Base-by-base conservation (phyloP, 2,888 invertebrate species). In the Agriopis aurantiaria region DNA sequence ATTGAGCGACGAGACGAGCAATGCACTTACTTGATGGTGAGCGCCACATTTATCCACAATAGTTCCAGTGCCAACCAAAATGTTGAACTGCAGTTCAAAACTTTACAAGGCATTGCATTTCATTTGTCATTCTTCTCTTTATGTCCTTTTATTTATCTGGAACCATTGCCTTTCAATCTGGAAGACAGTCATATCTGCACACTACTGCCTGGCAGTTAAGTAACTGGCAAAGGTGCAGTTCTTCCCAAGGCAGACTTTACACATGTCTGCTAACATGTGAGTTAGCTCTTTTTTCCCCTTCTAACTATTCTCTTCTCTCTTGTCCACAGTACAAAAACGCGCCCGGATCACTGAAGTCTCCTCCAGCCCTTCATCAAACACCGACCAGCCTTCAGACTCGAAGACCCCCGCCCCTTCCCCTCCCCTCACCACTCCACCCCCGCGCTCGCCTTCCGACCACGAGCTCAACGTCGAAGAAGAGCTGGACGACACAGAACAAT, bases 381-480 rank as follows among this genome's bases (percentile, higher is more conserved):
- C 84, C 9, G 89, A 89, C 51, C 79, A 81, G 10, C 80, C 83
- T 5, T 82, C 82, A 23, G 92, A 92, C 45, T 69, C 83, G 0
- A 92, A 92, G 77, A 90, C 91, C 1, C 90, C 93, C 8, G 83
- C 82, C 45, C 78, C 85, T 65, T 86, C 93, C 4, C 86, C 93
- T 0, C 88, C 93, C 0, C 85, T 90, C 51, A 75, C 84, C 14
- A 89, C 90, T 0, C 91, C 93, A 8, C 92, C 93, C 69, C 95
- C 93, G 55, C 92, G 83, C 68, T 91, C 94, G 3, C 93, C 92
- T 10, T 94, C 94, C 5, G 95, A 94, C 83, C 91, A 94, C 80
- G 95, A 94, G 74, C 91, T 94, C 41, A 95, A 95, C 85, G 94
- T 95, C 0, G 95, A 95, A 79, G 95, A 95, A 62, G 95, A 95